Evolutionary conservation across 23 tunicate genomes (phyloP).

Genomic region (Botrylloides violaceus): DNA sequence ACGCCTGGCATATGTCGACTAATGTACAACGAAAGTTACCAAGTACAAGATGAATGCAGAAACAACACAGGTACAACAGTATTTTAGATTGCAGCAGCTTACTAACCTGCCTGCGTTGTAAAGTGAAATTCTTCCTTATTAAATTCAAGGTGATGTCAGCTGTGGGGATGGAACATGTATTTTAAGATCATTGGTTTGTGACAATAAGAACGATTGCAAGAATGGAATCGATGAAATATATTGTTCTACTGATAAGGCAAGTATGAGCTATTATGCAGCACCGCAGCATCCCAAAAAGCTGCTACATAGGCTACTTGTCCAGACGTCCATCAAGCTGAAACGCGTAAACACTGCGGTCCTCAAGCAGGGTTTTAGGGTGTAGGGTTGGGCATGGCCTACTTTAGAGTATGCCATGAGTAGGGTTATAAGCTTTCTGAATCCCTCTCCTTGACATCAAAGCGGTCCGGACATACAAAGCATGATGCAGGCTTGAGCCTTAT

Average conservation of each 20-base stretch:
- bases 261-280: too few species aligned
- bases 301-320: too few species aligned
- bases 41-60: neutral
- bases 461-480: too few species aligned
- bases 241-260: slow-evolving; percentile 28
- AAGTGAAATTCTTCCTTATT: neutral
- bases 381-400: too few species aligned
- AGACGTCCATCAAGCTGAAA: too few species aligned
- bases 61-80: neutral
- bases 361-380: too few species aligned
- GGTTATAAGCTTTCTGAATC: too few species aligned
- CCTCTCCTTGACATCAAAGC: too few species aligned
- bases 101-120: neutral
- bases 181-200: slow-evolving; percentile 20
- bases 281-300: too few species aligned
- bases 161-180: slow-evolving; percentile 58
- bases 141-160: slow-evolving; percentile 17
- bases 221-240: slow-evolving; percentile 45
- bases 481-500: too few species aligned
- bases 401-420: too few species aligned
- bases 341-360: too few species aligned
- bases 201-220: slow-evolving; percentile 34
- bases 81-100: neutral
- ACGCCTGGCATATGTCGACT: slow-evolving; percentile 14
- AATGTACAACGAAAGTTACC: neutral